A percentile compares a stretch with the other conserved stretches of the same genome.
phyloP scores from a whole-genome alignment of 2,113 vertebrate species.

The Catharus minimus region DNA sequence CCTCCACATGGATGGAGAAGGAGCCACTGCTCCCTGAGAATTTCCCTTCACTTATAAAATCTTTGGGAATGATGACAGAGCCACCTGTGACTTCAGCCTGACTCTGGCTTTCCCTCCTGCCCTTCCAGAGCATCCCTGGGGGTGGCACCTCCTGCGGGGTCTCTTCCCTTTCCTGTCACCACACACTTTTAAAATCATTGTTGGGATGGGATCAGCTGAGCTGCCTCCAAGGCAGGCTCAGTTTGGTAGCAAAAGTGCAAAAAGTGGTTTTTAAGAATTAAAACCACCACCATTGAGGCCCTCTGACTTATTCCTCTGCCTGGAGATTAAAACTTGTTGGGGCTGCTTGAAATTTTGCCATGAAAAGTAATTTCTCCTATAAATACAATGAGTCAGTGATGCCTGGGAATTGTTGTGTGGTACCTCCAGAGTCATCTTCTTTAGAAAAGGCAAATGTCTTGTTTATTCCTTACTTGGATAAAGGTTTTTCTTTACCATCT shows the following conservation, averaged over 20 bases:
- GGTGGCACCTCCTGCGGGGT: neutral
- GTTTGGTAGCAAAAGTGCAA: neutral
- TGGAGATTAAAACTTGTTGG: neutral
- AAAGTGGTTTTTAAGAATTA: neutral
- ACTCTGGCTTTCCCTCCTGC: neutral
- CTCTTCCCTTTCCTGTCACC: neutral
- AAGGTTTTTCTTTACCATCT: neutral
- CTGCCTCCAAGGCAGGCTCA: neutral
- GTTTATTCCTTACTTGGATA: conserved; percentile 8
- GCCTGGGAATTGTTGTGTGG: neutral
- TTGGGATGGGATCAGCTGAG: neutral
- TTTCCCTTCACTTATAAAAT: neutral
- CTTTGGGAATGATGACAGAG: neutral
- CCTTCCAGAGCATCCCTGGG: neutral
- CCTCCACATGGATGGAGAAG: accelerated
- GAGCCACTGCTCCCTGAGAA: neutral
- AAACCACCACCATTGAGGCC: neutral
- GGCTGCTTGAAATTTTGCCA: neutral
- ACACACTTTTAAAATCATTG: neutral
- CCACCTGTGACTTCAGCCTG: neutral
- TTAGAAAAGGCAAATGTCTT: neutral
- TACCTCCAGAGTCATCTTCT: neutral
- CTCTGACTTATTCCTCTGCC: neutral
- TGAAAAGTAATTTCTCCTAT: neutral
- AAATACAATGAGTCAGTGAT: neutral